Evolutionary conservation across 2,888 invertebrate genomes (phyloP), one percentile per base, ranked within the genome.

Genomic region (Melanostoma mellinum): DNA sequence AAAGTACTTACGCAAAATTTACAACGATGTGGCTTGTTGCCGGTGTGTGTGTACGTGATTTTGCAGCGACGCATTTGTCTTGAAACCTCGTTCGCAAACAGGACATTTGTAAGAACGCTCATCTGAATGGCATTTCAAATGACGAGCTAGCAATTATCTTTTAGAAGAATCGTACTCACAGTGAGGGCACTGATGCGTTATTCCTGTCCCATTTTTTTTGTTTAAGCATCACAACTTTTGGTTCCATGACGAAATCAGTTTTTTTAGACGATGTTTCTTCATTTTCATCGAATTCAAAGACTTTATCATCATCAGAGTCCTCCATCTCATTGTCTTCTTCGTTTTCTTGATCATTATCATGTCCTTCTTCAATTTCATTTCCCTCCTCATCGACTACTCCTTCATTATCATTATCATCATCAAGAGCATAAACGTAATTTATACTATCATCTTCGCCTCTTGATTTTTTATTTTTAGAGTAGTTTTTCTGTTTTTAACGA

Each of bases 1-100:
- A 91, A 92, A 0, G 89, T 87, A 68, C 88, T 90, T 1, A 88
- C 88, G 75, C 91, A 92, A 30, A 65, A 87, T 53, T 88, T 89
- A 77, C 91, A 92, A 0, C 86, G 86, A 86, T 91, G 89, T 5
- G 91, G 91, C 88, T 98, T 97, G 50, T 96, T 95, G 4, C 99
- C 99, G 33, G 98, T 98, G 90, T 99, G 99, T 74, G 98, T 98
- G 90, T 5, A 98, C 95, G 90, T 99, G 99, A 91, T 99, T 99
- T 89, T 97, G 96, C 53, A 99, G 92, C 0, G 98, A 97, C 0
- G 97, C 96, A 46, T 96, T 90, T 0, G 98, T 98, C 92, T 99
- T 99, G 90, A 99, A 99, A 4, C 98, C 98, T 50, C 98, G 93
- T 88, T 98, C 97, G 90, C 99, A 99, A 5, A 98, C 97, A 32